Evolutionary conservation across 2,888 invertebrate genomes (phyloP).

Genomic region (Papilio demoleus): DNA sequence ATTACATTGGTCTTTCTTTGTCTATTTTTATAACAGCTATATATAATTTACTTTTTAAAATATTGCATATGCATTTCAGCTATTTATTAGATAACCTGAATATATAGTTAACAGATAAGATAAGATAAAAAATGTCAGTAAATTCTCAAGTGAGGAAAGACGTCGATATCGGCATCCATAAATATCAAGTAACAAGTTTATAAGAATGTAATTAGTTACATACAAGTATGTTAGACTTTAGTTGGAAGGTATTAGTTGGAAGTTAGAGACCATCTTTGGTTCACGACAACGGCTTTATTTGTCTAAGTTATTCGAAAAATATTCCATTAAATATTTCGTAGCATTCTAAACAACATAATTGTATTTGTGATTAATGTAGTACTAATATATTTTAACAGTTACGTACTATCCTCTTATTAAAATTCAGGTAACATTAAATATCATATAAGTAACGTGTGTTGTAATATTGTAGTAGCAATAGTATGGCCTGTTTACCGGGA

Average conservation of each 20-base stretch:
- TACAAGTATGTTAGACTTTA: background rate
- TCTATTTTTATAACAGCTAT: background rate
- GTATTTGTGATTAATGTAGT: background rate
- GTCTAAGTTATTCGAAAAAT: no score
- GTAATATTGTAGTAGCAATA: background rate
- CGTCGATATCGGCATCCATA: background rate
- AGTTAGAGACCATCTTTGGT: background rate
- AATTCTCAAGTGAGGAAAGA: background rate
- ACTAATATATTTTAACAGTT: background rate
- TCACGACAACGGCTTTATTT: background rate
- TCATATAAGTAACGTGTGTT: background rate
- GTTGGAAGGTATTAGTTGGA: background rate
- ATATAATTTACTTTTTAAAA: background rate
- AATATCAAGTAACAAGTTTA: constrained; percentile 6
- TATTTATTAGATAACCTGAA: constrained; percentile 17
- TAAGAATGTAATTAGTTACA: background rate
- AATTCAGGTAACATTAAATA: constrained; percentile 1
- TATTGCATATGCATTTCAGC: background rate
- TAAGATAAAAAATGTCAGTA: constrained; percentile 16
- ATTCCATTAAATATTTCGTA: background rate
- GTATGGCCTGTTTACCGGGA: background rate
- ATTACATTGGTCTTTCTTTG: background rate
- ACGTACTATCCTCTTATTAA: background rate
- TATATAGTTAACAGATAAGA: constrained; percentile 14
- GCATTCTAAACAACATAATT: background rate